A percentile compares a stretch with the other conserved stretches of the same genome.
Conservation (phyloP, 2,113 vertebrate genomes). For the Dascyllus trimaculatus region DNA sequence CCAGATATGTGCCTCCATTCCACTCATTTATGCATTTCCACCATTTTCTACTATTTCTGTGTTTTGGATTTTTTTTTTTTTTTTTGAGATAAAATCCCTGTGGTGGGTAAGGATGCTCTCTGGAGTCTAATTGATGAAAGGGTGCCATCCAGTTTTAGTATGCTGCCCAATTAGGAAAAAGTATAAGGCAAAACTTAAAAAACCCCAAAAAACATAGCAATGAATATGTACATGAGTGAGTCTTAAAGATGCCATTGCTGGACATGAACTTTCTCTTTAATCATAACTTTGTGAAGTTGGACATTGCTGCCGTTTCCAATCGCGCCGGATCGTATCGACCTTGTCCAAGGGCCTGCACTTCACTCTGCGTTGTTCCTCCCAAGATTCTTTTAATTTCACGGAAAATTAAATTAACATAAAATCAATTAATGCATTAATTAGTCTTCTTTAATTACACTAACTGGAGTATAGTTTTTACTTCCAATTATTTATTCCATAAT, state of each 20-base stretch:
- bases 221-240: conserved; percentile 34
- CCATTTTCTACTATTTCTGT: conserved; percentile 56
- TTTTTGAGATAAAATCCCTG: conserved; percentile 50
- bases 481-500: conserved; percentile 86
- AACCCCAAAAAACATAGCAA: not conserved
- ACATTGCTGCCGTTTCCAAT: conserved; percentile 15
- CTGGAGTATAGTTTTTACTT: conserved; percentile 78
- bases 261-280: conserved; percentile 49
- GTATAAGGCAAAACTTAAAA: conserved; percentile 21
- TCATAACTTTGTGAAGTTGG: conserved; percentile 15
- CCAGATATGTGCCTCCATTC: conserved; percentile 74
- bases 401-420: conserved; percentile 87
- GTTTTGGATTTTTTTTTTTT: conserved; percentile 37
- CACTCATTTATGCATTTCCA: conserved; percentile 64
- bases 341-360: conserved; percentile 58
- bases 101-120: conserved; percentile 45
- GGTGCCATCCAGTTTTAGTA: conserved; percentile 50
- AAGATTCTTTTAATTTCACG: conserved; percentile 78
- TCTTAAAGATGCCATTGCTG: conserved; percentile 25
- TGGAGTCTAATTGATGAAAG: conserved; percentile 56
- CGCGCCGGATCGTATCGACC: conserved; percentile 53
- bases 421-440: conserved; percentile 88
- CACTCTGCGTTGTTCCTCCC: conserved; percentile 56
- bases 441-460: conserved; percentile 85
- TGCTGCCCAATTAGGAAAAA: conserved; percentile 69